Conservation (phyloP, 2,888 invertebrate species). For the Parnassius smintheus region DNA sequence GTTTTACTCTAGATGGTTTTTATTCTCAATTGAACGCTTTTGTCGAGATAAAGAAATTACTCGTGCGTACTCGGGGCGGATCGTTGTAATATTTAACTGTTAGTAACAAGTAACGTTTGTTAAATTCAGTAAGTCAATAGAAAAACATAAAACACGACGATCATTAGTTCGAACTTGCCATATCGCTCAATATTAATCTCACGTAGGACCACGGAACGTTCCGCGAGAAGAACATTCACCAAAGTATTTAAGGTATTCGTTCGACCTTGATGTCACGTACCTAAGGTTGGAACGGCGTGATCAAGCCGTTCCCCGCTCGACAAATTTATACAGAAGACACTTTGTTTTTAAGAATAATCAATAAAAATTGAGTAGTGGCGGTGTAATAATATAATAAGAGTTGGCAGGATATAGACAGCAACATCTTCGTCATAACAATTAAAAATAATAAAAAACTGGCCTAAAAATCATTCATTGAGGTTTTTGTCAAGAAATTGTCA, state of each 20-base stretch:
- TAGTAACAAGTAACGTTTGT: too few relatives aligned
- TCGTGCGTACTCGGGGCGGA: too few relatives aligned
- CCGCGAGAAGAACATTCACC: neutral
- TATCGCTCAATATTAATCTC: slow-evolving; percentile 9
- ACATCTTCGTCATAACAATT: neutral
- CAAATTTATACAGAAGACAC: too few relatives aligned
- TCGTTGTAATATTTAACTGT: too few relatives aligned
- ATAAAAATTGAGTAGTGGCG: neutral
- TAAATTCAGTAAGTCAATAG: too few relatives aligned
- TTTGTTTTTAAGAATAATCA: neutral
- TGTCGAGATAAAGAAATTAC: too few relatives aligned
- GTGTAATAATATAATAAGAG: too few relatives aligned
- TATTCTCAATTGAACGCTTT: too few relatives aligned
- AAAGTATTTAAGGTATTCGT: slow-evolving; percentile 22
- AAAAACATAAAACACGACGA: too few relatives aligned
- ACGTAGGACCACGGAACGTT: slow-evolving; percentile 6
- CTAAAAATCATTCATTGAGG: neutral
- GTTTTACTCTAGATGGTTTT: too few relatives aligned
- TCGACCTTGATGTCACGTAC: slow-evolving; percentile 21
- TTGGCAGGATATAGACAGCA: too few relatives aligned
- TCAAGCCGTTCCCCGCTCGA: neutral
- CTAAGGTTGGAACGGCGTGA: slow-evolving; percentile 12
- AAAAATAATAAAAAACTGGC: neutral
- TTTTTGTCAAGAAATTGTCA: too few relatives aligned
- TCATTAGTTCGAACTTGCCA: neutral